A percentile compares a stretch with the other conserved stretches of the same genome.
Evolutionary conservation across 2,888 invertebrate species (phyloP).

Genomic region (Podotricha telesiphe): DNA sequence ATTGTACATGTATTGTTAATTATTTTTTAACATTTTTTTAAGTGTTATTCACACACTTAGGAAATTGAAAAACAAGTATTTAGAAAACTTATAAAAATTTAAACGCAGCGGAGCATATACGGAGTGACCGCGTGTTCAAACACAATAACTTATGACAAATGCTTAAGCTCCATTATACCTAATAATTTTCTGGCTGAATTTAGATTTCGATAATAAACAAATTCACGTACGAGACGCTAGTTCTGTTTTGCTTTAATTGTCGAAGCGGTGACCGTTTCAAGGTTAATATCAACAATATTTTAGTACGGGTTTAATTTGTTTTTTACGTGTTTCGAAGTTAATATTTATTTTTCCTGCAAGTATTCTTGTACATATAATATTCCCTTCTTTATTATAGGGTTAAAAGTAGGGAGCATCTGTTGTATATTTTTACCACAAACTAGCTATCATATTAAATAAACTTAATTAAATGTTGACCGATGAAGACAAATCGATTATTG

Average conservation of each 20-base stretch:
- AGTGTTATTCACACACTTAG: too few species aligned
- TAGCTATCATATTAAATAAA: not conserved
- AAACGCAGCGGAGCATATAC: not conserved
- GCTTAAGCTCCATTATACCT: not conserved
- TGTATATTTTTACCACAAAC: not conserved
- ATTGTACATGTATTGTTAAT: not conserved
- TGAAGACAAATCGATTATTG: constrained; percentile 8
- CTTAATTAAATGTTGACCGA: constrained; percentile 1
- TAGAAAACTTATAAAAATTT: too few species aligned
- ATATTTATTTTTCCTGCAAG: not conserved
- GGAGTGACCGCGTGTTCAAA: not conserved
- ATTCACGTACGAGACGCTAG: constrained; percentile 14
- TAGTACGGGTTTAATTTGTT: not conserved
- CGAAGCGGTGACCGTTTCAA: constrained; percentile 39
- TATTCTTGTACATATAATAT: not conserved
- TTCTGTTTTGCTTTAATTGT: constrained; percentile 35
- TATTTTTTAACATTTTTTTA: too few species aligned
- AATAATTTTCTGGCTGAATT: not conserved
- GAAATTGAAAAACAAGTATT: too few species aligned
- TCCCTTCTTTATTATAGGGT: not conserved
- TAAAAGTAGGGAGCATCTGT: too few species aligned
- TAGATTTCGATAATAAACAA: constrained; percentile 16
- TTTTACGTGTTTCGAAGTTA: not conserved
- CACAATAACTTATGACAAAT: constrained; percentile 21
- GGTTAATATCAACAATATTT: constrained; percentile 30